Conservation (phyloP, 2,113 vertebrate genomes). For the Platysternon megacephalum region DNA sequence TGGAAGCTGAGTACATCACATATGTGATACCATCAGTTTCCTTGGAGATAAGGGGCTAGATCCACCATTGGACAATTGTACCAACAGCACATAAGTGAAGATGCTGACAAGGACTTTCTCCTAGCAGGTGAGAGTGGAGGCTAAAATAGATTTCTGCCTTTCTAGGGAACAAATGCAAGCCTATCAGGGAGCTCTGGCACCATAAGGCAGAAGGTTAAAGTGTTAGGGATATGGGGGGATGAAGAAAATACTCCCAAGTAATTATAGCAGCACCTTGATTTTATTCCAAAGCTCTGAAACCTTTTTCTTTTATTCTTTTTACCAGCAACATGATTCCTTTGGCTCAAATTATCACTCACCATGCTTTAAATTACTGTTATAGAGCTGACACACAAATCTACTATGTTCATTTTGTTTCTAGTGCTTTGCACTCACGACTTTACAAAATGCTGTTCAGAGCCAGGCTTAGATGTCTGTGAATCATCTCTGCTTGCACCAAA, state of each 20-base stretch:
- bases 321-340: not conserved
- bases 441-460: not conserved
- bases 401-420: not conserved
- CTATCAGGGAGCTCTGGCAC: not conserved
- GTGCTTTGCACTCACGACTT: not conserved
- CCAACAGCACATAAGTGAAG: not conserved
- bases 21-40: not conserved
- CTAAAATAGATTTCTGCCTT: not conserved
- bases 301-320: not conserved
- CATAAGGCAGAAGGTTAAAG: not conserved
- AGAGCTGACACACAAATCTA: not conserved
- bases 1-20: not conserved
- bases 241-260: not conserved
- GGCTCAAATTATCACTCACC: not conserved
- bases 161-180: not conserved
- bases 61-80: not conserved
- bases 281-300: not conserved
- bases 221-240: rapidly evolving
- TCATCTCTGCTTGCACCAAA: not conserved
- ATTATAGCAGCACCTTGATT: not conserved
- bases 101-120: not conserved
- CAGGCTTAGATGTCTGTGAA: not conserved
- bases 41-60: not conserved
- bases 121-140: not conserved
- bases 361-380: not conserved